A percentile compares a stretch with the other conserved stretches of the same genome.
Evolutionary conservation across 2,797 vertebrate genomes (phyloP).

Genomic region (Triplophysa yarkandensis): DNA sequence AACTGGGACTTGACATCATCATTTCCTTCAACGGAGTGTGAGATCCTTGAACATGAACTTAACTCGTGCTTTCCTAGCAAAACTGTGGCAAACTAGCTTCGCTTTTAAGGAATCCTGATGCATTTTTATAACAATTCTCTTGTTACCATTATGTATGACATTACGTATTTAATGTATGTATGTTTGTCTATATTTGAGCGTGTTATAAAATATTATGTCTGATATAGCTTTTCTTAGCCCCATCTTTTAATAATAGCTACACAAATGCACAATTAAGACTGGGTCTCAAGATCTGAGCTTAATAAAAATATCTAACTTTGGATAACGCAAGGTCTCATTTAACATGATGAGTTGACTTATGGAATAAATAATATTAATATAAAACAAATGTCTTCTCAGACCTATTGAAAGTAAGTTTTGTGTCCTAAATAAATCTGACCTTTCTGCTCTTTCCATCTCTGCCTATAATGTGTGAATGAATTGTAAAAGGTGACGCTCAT

Average conservation of each 20-base stretch:
- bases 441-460: background rate
- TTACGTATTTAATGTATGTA: no score
- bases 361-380: background rate
- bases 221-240: slow-evolving; percentile 49
- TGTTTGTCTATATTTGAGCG: no score
- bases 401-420: background rate
- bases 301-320: no score
- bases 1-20: slow-evolving; percentile 63
- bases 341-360: no score
- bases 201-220: no score
- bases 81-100: background rate
- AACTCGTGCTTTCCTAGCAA: slow-evolving; percentile 23
- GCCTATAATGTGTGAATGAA: background rate
- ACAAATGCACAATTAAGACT: no score
- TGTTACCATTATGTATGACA: no score
- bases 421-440: background rate
- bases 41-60: slow-evolving; percentile 50
- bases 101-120: background rate
- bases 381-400: background rate
- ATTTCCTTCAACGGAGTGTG: slow-evolving; percentile 64
- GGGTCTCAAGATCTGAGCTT: background rate
- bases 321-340: no score
- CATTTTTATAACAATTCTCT: background rate
- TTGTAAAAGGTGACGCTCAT: slow-evolving; percentile 45
- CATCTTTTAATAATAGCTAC: background rate